These are phyloP conservation scores for Neolamprologus devosi DNA, from an alignment of 2,113 vertebrate species.

Conservation along the genomic window DNA sequence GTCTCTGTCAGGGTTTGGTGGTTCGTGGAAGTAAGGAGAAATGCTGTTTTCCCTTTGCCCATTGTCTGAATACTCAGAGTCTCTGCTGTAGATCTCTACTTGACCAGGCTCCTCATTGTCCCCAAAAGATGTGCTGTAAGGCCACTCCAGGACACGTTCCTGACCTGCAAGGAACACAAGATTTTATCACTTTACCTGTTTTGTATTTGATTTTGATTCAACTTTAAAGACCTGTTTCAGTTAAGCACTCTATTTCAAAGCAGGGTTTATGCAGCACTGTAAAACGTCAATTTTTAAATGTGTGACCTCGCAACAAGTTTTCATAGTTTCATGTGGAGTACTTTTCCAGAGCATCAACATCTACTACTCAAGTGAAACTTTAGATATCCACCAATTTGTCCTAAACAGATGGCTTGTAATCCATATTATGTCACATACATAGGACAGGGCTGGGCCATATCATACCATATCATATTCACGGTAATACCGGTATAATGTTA, in stretches of 20 bases:
- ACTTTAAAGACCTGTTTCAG: background rate
- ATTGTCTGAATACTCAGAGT: conserved; percentile 69
- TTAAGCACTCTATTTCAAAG: background rate
- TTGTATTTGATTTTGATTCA: background rate
- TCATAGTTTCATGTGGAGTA: background rate
- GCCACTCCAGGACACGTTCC: conserved; percentile 87
- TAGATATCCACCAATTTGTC: background rate
- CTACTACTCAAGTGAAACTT: background rate
- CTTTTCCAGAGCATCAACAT: background rate
- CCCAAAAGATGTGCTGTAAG: conserved; percentile 85
- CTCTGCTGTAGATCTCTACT: conserved; percentile 74
- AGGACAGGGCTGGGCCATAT: background rate
- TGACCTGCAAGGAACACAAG: conserved; percentile 47
- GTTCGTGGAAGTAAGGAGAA: conserved; percentile 76
- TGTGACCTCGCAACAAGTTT: background rate
- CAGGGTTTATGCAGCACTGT: background rate
- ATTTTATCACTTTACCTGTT: background rate
- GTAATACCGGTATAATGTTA: background rate
- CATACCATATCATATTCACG: background rate
- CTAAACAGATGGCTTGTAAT: background rate
- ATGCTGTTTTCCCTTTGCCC: conserved; percentile 75
- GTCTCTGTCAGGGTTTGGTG: conserved; percentile 62
- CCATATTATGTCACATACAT: background rate
- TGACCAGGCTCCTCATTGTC: conserved; percentile 76
- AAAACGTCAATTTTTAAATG: background rate